These are phyloP conservation scores for Drosophila phalerata DNA, from an alignment of 2,888 invertebrate genomes.

Conservation along the genomic window DNA sequence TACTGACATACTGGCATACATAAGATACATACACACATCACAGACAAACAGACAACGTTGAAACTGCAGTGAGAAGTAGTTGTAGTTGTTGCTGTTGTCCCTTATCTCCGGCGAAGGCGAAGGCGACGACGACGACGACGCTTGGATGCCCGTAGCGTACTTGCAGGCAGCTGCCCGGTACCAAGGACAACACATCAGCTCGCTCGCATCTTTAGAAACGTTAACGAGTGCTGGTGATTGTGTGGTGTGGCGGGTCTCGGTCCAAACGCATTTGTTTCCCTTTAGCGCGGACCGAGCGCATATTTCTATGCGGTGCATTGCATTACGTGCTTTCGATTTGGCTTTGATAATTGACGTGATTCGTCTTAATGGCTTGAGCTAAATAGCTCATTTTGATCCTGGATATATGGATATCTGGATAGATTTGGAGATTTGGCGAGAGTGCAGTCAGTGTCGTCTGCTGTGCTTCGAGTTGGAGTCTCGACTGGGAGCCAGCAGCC, in stretches of 20 bases:
- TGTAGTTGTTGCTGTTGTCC: background rate
- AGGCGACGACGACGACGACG: constrained; percentile 39
- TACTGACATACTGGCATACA: background rate
- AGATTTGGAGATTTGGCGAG: constrained; percentile 1
- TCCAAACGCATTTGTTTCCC: constrained; percentile 79
- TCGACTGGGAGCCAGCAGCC: constrained; percentile 12
- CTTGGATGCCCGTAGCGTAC: constrained; percentile 65
- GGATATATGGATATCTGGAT: background rate
- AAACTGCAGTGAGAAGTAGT: background rate
- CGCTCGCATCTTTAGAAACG: constrained; percentile 51
- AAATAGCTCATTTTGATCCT: background rate
- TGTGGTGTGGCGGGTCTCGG: constrained; percentile 80
- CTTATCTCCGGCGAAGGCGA: background rate
- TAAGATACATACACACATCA: constrained; percentile 9
- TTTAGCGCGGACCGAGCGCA: constrained; percentile 80
- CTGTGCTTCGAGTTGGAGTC: constrained; percentile 22
- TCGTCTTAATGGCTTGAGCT: constrained; percentile 15
- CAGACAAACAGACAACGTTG: constrained; percentile 16
- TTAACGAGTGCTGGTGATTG: constrained; percentile 69
- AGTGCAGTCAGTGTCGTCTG: constrained; percentile 23
- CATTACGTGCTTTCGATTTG: constrained; percentile 58
- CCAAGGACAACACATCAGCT: constrained; percentile 79
- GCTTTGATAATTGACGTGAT: constrained; percentile 9
- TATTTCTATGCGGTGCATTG: constrained; percentile 76
- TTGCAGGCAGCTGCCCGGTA: constrained; percentile 79